Conservation (phyloP, 2,113 vertebrate genomes). For the Sebastes schlegelii region DNA sequence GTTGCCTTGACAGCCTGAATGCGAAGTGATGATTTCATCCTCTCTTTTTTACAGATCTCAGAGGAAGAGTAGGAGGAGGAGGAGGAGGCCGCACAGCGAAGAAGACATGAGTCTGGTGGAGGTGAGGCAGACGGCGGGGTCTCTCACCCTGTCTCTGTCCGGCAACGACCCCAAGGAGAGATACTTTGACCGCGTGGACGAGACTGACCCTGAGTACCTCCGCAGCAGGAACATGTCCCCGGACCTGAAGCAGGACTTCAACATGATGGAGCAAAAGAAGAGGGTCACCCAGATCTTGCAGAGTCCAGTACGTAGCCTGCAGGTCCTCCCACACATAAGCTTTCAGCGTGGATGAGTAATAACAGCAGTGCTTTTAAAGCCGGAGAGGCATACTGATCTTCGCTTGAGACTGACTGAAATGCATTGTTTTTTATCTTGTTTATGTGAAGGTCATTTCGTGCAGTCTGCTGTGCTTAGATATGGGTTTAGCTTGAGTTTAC, state of each 20-base stretch:
- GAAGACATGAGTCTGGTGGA: conserved; percentile 89
- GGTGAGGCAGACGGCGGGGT: conserved; percentile 85
- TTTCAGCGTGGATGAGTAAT: conserved; percentile 58
- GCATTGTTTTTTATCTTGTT: background rate
- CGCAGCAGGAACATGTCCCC: conserved; percentile 92
- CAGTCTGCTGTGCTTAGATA: background rate
- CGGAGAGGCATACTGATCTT: conserved; percentile 11
- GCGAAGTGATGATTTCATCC: conserved; percentile 5
- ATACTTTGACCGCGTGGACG: conserved; percentile 89
- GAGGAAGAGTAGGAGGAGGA: conserved; percentile 6
- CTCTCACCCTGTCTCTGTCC: conserved; percentile 88
- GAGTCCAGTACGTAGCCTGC: conserved; percentile 90
- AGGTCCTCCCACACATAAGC: conserved; percentile 61
- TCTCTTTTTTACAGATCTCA: conserved; percentile 35
- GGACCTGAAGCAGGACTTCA: conserved; percentile 96
- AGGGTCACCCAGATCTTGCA: conserved; percentile 96
- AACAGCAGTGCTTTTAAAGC: conserved; percentile 35
- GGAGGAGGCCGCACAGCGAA: conserved; percentile 17
- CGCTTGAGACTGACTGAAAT: conserved; percentile 21
- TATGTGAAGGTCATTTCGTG: conserved; percentile 6
- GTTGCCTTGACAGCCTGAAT: conserved; percentile 66
- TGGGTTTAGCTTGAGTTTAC: background rate
- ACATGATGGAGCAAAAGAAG: conserved; percentile 98
- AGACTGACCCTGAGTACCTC: conserved; percentile 89
- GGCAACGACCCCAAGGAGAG: conserved; percentile 90